A percentile compares a stretch with the other conserved stretches of the same genome.
These are phyloP conservation scores for Indicator maculatus DNA, from an alignment of 2,113 vertebrate genomes.

Conservation along the genomic window DNA sequence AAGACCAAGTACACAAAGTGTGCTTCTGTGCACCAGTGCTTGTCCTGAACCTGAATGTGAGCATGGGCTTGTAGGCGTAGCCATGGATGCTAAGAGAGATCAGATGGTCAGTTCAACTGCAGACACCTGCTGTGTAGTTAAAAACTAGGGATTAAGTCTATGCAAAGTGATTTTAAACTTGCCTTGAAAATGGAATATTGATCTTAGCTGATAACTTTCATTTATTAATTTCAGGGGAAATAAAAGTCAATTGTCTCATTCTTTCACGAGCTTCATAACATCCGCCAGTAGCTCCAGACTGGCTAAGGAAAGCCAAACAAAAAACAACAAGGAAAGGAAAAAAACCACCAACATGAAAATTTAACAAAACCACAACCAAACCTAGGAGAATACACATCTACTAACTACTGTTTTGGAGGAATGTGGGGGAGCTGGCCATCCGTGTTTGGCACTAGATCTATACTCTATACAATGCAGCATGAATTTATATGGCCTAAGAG, in stretches of 20 bases:
- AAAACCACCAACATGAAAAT: too few species aligned
- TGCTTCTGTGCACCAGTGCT: background rate
- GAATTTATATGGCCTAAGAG: background rate
- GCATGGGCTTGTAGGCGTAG: accelerated
- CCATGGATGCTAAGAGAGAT: background rate
- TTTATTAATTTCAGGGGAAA: background rate
- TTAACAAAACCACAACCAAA: background rate
- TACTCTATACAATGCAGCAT: background rate
- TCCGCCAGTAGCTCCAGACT: background rate
- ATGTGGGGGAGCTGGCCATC: background rate
- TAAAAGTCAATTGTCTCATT: background rate
- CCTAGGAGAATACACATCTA: background rate
- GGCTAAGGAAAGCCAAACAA: background rate
- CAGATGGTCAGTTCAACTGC: background rate
- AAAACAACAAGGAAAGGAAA: background rate
- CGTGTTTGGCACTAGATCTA: background rate
- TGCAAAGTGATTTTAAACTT: background rate
- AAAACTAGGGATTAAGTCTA: background rate
- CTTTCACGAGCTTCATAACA: background rate
- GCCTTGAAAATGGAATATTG: background rate
- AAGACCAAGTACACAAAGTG: background rate
- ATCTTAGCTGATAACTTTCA: background rate
- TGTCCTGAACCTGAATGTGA: background rate
- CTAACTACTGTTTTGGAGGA: background rate
- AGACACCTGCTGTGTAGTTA: background rate